These are phyloP conservation scores for Cettia cetti DNA, from an alignment of 2,113 vertebrate genomes.

Conservation along the genomic window DNA sequence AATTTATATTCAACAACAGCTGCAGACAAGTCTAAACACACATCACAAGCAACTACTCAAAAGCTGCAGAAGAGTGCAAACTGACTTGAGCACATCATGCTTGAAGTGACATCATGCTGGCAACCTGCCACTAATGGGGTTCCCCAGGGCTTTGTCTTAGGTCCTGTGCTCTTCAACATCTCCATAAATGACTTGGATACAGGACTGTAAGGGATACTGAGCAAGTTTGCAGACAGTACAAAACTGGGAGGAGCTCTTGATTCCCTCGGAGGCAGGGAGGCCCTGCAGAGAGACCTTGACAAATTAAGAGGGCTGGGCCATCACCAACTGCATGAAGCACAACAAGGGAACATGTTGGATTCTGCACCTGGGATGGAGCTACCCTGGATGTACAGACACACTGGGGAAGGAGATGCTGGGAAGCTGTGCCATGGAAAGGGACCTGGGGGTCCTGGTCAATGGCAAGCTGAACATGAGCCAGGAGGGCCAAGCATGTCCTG, in stretches of 20 bases:
- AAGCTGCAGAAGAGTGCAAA: background rate
- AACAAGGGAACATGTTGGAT: accelerated
- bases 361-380: background rate
- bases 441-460: background rate
- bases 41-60: background rate
- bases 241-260: background rate
- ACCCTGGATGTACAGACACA: background rate
- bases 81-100: background rate
- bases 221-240: background rate
- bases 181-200: background rate
- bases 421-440: background rate
- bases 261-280: background rate
- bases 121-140: background rate
- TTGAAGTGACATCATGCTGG: background rate
- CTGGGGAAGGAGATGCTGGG: background rate
- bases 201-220: background rate
- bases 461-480: background rate
- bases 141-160: background rate
- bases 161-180: background rate
- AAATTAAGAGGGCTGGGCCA: background rate
- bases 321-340: background rate
- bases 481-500: background rate
- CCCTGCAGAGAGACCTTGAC: background rate
- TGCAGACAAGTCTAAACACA: background rate
- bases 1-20: background rate